A percentile compares a stretch with the other conserved stretches of the same genome.
These are phyloP conservation scores for Ctenomys sociabilis DNA, from an alignment of 2,113 vertebrate genomes.

Conservation along the genomic window DNA sequence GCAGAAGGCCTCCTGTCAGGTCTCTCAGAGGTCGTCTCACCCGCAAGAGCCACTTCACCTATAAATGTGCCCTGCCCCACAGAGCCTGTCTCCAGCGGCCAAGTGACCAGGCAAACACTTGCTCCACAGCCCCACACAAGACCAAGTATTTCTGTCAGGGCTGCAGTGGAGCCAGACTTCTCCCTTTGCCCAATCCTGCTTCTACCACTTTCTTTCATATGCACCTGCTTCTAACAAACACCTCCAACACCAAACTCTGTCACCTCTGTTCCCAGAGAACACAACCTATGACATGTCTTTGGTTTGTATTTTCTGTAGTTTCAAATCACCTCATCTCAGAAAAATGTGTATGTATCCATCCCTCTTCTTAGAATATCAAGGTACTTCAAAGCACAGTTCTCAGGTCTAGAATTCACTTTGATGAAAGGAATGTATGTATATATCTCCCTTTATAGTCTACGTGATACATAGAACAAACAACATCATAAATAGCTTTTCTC, in stretches of 20 bases:
- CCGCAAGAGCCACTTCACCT: neutral
- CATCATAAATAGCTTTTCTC: constrained; percentile 31
- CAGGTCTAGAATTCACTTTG: neutral
- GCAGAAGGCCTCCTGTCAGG: neutral
- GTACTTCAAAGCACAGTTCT: neutral
- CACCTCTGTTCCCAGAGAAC: constrained; percentile 17
- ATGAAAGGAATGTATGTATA: constrained; percentile 6
- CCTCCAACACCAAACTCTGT: neutral
- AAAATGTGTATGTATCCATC: neutral
- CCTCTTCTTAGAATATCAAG: neutral
- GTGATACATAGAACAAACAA: neutral
- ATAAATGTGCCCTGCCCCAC: neutral
- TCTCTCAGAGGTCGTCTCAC: neutral
- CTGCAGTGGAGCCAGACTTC: neutral
- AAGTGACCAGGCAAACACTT: neutral
- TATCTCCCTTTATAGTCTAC: neutral
- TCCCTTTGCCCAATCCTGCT: neutral
- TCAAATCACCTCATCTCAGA: constrained; percentile 18
- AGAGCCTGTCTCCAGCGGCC: neutral
- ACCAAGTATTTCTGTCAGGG: neutral
- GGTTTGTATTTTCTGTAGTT: constrained; percentile 14
- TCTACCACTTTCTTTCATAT: neutral
- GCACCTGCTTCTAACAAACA: neutral
- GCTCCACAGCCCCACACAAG: neutral
- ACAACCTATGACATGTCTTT: neutral